Percentiles rank a stretch among this genome's conserved stretches.
These are phyloP conservation scores for Adrianichthys oophorus DNA, from an alignment of 2,797 vertebrate species.

Conservation along the genomic window DNA sequence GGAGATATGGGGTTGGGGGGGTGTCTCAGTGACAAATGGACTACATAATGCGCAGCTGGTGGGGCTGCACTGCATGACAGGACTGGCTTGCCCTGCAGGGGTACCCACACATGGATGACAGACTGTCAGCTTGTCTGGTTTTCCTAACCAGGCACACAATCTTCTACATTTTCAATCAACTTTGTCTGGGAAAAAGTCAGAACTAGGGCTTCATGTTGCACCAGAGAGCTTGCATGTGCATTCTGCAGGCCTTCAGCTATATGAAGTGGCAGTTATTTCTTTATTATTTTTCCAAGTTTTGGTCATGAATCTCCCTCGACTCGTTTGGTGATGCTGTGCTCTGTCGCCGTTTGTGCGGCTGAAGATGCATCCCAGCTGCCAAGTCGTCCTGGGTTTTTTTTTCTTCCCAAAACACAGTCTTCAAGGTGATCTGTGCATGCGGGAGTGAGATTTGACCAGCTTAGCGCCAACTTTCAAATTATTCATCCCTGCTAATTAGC, in stretches of 20 bases:
- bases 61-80: slow-evolving; percentile 10
- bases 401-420: slow-evolving; percentile 24
- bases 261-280: too few species aligned
- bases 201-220: too few species aligned
- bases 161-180: slow-evolving; percentile 31
- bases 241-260: too few species aligned
- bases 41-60: slow-evolving; percentile 20
- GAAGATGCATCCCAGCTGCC: slow-evolving; percentile 15
- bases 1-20: neutral
- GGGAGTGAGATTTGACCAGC: slow-evolving; percentile 22
- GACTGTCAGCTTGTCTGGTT: neutral
- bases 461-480: slow-evolving; percentile 38
- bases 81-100: slow-evolving; percentile 4
- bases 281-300: neutral
- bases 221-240: too few species aligned
- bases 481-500: slow-evolving; percentile 44
- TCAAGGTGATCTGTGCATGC: slow-evolving; percentile 17
- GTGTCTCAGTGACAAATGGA: slow-evolving; percentile 10
- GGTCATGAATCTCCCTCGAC: slow-evolving; percentile 7
- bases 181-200: too few species aligned
- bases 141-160: too few species aligned
- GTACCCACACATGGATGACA: slow-evolving; percentile 9
- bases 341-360: slow-evolving; percentile 17
- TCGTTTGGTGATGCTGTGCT: slow-evolving; percentile 7
- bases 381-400: neutral